A percentile compares a stretch with the other conserved stretches of the same genome.
Evolutionary conservation across 2,113 vertebrate species (phyloP).

Genomic region (Pontoporia blainvillei): DNA sequence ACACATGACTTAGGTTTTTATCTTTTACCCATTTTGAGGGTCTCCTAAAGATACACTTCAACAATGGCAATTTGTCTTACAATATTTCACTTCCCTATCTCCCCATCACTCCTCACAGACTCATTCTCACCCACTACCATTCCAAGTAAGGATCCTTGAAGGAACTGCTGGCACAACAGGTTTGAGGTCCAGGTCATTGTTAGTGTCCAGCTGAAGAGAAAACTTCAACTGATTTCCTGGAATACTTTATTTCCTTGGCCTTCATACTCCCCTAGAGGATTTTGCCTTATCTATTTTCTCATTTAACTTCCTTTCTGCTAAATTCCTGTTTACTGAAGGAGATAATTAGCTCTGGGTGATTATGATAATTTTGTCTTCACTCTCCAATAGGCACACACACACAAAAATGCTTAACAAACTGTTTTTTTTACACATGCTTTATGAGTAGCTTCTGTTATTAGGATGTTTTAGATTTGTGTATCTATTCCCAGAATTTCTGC

Average conservation of each 20-base stretch:
- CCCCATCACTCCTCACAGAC: not conserved
- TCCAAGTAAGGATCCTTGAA: not conserved
- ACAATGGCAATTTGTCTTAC: not conserved
- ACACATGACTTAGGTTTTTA: not conserved
- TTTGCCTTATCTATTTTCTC: constrained; percentile 68
- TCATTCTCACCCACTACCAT: not conserved
- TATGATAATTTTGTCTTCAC: constrained; percentile 74
- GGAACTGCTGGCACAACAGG: not conserved
- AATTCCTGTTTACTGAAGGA: constrained; percentile 75
- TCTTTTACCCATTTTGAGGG: not conserved
- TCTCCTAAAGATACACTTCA: not conserved
- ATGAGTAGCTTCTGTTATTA: constrained; percentile 22
- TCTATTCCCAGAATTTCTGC: not conserved
- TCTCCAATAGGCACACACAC: constrained; percentile 58
- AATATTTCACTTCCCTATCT: not conserved
- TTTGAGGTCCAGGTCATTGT: not conserved
- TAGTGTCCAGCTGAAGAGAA: not conserved
- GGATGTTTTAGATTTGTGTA: not conserved
- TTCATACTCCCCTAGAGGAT: constrained; percentile 19
- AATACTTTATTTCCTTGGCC: constrained; percentile 30
- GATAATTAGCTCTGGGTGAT: constrained; percentile 74
- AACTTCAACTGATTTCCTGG: not conserved
- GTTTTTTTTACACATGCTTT: constrained; percentile 16
- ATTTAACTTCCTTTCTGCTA: constrained; percentile 72
- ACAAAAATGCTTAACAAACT: constrained; percentile 51